These are phyloP conservation scores for Anolis sagrei DNA, from an alignment of 2,113 vertebrate species.

Conservation along the genomic window DNA sequence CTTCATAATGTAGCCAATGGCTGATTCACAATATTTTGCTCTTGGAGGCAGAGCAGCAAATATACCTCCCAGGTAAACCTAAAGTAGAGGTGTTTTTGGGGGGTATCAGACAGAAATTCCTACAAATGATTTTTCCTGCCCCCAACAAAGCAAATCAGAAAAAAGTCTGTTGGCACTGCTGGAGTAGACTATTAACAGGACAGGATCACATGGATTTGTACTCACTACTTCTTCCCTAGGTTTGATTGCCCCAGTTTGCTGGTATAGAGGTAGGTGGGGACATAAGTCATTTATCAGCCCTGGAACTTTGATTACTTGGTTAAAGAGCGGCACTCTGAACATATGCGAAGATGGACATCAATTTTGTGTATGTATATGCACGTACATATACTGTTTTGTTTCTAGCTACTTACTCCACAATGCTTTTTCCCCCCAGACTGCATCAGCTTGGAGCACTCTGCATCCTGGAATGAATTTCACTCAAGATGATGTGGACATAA, in stretches of 20 bases:
- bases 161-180: not conserved
- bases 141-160: not conserved
- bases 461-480: constrained; percentile 77
- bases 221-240: no score
- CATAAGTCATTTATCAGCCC: not conserved
- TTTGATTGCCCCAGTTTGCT: not conserved
- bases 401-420: not conserved
- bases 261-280: not conserved
- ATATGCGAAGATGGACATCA: not conserved
- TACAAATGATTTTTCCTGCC: not conserved
- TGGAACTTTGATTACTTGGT: not conserved
- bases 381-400: not conserved
- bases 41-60: not conserved
- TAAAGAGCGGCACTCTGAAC: not conserved
- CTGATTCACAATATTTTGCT: not conserved
- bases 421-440: constrained; percentile 52
- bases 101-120: not conserved
- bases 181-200: not conserved
- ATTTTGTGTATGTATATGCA: not conserved
- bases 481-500: constrained; percentile 75
- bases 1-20: not conserved
- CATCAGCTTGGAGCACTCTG: constrained; percentile 61
- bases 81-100: not conserved
- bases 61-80: not conserved
- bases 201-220: not conserved